Evolutionary conservation across 1,140 invertebrate genomes (phyloP).

Genomic region (Homarus americanus): DNA sequence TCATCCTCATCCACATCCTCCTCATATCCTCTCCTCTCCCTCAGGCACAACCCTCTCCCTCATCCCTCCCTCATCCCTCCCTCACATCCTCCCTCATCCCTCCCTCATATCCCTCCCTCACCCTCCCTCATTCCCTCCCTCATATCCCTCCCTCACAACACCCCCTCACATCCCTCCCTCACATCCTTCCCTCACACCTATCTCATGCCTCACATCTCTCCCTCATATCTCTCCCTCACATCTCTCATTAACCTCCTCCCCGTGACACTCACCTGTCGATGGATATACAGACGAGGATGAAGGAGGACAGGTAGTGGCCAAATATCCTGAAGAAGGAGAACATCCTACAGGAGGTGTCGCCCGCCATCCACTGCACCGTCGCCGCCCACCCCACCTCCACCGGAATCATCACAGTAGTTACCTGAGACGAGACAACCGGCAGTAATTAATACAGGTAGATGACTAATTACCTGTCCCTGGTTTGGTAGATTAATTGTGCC

Average conservation of each 20-base stretch:
- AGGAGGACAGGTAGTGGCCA: slow-evolving; percentile 91
- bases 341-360: slow-evolving; percentile 88
- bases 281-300: slow-evolving; percentile 91
- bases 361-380: slow-evolving; percentile 88
- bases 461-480: too few species aligned
- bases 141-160: too few species aligned
- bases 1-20: neutral
- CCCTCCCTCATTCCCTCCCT: too few species aligned
- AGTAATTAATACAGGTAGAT: neutral
- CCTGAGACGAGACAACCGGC: slow-evolving; percentile 79
- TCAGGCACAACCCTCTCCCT: neutral
- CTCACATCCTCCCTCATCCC: neutral
- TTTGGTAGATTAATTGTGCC: too few species aligned
- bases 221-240: neutral
- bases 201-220: neutral
- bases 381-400: slow-evolving; percentile 91
- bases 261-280: slow-evolving; percentile 77
- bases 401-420: slow-evolving; percentile 94
- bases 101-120: neutral
- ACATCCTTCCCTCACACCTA: neutral
- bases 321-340: slow-evolving; percentile 92
- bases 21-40: neutral
- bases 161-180: neutral
- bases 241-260: neutral
- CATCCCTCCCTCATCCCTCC: too few species aligned